These are phyloP conservation scores for Echiichthys vipera DNA, from an alignment of 2,797 vertebrate species.

Conservation along the genomic window DNA sequence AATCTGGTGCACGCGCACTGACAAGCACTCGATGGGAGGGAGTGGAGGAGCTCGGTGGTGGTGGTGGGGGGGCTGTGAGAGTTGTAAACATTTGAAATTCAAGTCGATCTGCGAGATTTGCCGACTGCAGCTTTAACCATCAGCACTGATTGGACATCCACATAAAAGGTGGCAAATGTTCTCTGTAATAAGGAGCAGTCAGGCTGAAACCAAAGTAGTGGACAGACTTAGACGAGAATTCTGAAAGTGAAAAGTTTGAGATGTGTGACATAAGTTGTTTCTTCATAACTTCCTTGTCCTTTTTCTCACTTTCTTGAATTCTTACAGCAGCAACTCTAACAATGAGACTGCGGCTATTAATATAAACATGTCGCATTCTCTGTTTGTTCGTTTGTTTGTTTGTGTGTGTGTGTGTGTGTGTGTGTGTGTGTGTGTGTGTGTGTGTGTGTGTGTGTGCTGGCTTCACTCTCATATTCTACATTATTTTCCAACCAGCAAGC, in stretches of 20 bases:
- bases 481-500: conserved; percentile 5
- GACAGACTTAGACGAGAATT: not conserved
- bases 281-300: not conserved
- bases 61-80: too few relatives aligned
- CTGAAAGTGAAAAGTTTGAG: not conserved
- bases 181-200: too few relatives aligned
- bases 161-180: too few relatives aligned
- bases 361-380: not conserved
- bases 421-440: not conserved
- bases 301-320: conserved; percentile 15
- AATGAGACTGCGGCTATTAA: conserved; percentile 1
- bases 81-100: too few relatives aligned
- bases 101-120: too few relatives aligned
- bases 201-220: not conserved
- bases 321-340: not conserved
- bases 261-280: not conserved
- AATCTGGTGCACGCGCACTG: too few relatives aligned
- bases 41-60: too few relatives aligned
- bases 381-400: not conserved
- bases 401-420: not conserved
- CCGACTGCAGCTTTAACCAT: too few relatives aligned
- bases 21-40: too few relatives aligned
- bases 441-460: not conserved
- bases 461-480: conserved; percentile 2
- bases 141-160: too few relatives aligned